Base-by-base conservation (phyloP, 2,113 vertebrate species). In the Lepus americanus region DNA sequence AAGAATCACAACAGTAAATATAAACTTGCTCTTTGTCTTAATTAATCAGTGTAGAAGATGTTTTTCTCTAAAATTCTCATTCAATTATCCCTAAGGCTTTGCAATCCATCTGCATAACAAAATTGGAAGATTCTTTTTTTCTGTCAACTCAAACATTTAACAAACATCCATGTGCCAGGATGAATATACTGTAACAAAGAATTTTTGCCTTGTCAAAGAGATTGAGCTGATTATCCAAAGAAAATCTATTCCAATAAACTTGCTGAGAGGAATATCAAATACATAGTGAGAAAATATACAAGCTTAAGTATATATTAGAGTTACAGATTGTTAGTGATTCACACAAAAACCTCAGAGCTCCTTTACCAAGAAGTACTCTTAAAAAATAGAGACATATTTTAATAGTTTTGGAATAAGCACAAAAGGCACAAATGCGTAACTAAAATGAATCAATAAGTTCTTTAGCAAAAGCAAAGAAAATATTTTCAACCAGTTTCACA, bases 381-480 rank as follows among this genome's bases (percentile, higher is more conserved):
- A 36, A 53, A 73, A 87, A 87, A 87, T 39, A 73, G 36, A 22
- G 2, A 78, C 49, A 51, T 61, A 78, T 70, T 77, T 70, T 72
- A 2, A 31, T 63, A 36, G 59, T 49, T 80, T 36, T 49, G 55
- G 31, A 69, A 49, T 67, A 91, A 91, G 49, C 51, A 66, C 59
- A 67, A 31, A 82, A 81, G 51, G 36, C 44, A 94, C 49, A 67
- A 80, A 73, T 36, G 79, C 49, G 55, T n/a, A 55, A 31, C 77
- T 67, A 86, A 93, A 91, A 86, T 87, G 49, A 91, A 87, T 49
- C 74, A 77, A 77, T 51, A 19, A 51, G 25, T 3, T 53, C 49
- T 53, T 20, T n/a, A n/a, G 51, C 22, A 53, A 78, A 51, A 78
- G 19, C 73, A 3, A 49, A 80, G 67, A 74, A 80, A 87, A 67